phyloP scores from a whole-genome alignment of 2,888 invertebrate genomes.

The Bruchidius siliquastri region DNA sequence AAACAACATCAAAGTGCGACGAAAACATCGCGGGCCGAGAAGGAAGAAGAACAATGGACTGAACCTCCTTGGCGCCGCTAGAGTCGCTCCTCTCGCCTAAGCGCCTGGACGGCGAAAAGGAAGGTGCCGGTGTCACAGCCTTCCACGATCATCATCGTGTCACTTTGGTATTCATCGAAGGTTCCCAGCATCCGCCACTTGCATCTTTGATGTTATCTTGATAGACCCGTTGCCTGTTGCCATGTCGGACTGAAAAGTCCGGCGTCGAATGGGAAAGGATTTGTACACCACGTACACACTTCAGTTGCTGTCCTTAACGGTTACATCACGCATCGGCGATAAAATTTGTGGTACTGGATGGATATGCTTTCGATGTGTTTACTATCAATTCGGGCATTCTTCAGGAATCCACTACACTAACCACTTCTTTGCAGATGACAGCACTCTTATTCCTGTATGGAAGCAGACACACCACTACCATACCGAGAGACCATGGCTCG shows the following conservation, averaged over 20 bases:
- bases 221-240: constrained; percentile 5
- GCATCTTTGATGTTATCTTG: constrained; percentile 2
- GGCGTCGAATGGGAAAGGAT: too few species aligned
- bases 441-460: too few species aligned
- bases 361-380: too few species aligned
- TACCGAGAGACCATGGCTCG: too few species aligned
- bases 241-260: not conserved
- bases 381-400: too few species aligned
- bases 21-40: not conserved
- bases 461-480: too few species aligned
- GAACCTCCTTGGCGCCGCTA: not conserved
- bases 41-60: not conserved
- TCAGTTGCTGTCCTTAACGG: too few species aligned
- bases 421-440: too few species aligned
- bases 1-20: not conserved
- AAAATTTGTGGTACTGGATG: too few species aligned
- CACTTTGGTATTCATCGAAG: constrained; percentile 13
- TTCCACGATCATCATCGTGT: constrained; percentile 3
- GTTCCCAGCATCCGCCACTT: constrained; percentile 13
- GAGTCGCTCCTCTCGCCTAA: not conserved
- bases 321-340: too few species aligned
- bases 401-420: too few species aligned
- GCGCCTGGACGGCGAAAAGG: not conserved
- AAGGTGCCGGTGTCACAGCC: not conserved
- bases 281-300: too few species aligned